Percentiles rank a stretch among this genome's conserved stretches.
phyloP scores from a whole-genome alignment of 2,113 vertebrate species.

The Cyanocitta stelleri region DNA sequence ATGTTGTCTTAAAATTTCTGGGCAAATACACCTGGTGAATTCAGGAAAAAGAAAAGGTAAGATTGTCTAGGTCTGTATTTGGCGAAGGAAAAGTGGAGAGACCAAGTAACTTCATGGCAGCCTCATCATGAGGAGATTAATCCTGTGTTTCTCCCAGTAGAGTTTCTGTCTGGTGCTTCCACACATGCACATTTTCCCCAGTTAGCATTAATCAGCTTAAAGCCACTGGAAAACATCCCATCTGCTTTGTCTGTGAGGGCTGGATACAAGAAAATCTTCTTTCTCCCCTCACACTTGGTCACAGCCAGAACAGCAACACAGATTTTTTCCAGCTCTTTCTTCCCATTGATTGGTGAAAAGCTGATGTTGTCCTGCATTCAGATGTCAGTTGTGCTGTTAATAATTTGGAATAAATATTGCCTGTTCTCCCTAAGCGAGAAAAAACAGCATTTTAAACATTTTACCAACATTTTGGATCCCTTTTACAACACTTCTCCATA shows the following conservation, averaged over 20 bases:
- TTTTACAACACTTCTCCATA: background rate
- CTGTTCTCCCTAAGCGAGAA: background rate
- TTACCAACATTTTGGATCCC: background rate
- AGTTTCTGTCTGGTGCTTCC: background rate
- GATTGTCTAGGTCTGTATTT: background rate
- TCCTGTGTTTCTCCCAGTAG: background rate
- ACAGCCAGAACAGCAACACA: background rate
- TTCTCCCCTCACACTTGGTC: background rate
- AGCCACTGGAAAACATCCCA: background rate
- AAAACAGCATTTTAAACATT: background rate
- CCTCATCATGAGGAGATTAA: background rate
- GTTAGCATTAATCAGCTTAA: conserved; percentile 16
- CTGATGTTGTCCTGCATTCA: background rate
- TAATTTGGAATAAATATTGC: background rate
- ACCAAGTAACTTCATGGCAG: background rate
- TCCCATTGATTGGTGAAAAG: background rate
- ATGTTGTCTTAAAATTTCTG: background rate
- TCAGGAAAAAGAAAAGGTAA: background rate
- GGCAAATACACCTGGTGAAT: background rate
- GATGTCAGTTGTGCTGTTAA: background rate
- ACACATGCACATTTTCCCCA: background rate
- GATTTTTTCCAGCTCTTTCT: background rate
- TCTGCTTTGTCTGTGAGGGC: background rate
- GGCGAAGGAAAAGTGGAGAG: background rate
- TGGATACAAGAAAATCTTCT: background rate